These are phyloP conservation scores for Callipepla squamata DNA, from an alignment of 2,113 vertebrate genomes.

Conservation along the genomic window DNA sequence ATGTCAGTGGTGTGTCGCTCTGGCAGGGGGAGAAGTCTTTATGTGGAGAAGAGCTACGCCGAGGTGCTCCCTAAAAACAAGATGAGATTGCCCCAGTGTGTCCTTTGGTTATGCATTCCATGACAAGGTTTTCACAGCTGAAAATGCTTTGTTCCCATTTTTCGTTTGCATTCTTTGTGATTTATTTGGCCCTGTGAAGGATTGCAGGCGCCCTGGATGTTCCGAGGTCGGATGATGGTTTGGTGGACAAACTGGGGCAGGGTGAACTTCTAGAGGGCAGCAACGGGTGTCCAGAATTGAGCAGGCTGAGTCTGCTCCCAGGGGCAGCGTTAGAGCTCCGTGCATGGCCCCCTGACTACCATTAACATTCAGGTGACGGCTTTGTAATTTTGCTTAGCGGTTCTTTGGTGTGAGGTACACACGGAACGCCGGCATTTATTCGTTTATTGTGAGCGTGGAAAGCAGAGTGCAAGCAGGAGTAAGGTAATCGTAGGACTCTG, in stretches of 20 bases:
- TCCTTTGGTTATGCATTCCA: not conserved
- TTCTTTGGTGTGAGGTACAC: not conserved
- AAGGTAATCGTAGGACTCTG: slow-evolving; percentile 34
- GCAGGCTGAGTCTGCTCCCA: not conserved
- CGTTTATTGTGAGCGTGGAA: not conserved
- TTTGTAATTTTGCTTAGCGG: not conserved
- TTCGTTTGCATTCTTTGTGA: not conserved
- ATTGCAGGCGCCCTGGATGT: too few relatives aligned
- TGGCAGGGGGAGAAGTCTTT: not conserved
- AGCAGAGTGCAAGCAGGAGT: not conserved
- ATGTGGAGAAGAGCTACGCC: not conserved
- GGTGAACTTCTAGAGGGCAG: not conserved
- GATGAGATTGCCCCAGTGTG: not conserved
- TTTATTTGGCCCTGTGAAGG: not conserved
- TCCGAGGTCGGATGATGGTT: not conserved
- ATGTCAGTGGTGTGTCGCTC: not conserved
- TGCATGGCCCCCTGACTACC: not conserved
- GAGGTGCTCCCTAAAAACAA: not conserved
- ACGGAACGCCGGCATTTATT: not conserved
- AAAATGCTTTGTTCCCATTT: not conserved
- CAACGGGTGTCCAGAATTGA: rapidly evolving
- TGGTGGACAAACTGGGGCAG: not conserved
- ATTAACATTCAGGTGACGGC: not conserved
- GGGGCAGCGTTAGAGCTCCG: rapidly evolving
- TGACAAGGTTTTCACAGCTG: not conserved